Evolutionary conservation across 2,797 vertebrate species (phyloP).

Genomic region (Peromyscus nudipes): DNA sequence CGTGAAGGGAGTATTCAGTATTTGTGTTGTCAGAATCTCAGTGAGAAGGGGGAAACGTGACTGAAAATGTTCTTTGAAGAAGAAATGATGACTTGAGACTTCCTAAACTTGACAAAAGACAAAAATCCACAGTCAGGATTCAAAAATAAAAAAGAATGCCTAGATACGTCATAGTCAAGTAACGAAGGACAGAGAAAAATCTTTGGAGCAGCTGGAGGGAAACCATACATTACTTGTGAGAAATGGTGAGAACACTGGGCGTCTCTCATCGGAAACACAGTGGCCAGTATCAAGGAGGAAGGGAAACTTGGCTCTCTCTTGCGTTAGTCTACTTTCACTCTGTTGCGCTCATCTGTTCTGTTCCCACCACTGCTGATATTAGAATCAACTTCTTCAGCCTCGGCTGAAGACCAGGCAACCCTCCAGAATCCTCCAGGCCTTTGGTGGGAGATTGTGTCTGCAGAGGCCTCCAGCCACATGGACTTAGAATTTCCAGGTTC

Average conservation of each 20-base stretch:
- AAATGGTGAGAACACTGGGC: background rate
- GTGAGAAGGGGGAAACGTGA: background rate
- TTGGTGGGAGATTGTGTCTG: background rate
- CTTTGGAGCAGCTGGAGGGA: background rate
- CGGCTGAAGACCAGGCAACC: background rate
- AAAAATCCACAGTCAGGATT: background rate
- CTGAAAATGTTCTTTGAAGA: background rate
- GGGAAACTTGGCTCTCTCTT: background rate
- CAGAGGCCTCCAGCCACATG: background rate
- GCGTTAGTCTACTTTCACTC: background rate
- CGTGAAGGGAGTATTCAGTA: background rate
- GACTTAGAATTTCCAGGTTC: background rate
- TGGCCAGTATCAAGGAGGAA: background rate
- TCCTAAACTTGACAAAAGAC: background rate
- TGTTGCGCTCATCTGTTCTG: background rate
- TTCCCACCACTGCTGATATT: background rate
- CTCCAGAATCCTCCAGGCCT: background rate
- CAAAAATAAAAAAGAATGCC: background rate
- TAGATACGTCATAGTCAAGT: background rate
- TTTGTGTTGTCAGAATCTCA: background rate
- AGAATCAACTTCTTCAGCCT: background rate
- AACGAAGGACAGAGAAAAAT: background rate
- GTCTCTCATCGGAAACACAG: background rate
- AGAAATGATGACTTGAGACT: background rate
- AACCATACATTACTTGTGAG: background rate